Evolutionary conservation across 2,888 invertebrate species (phyloP).

Genomic region (Dysmachus trigonus): DNA sequence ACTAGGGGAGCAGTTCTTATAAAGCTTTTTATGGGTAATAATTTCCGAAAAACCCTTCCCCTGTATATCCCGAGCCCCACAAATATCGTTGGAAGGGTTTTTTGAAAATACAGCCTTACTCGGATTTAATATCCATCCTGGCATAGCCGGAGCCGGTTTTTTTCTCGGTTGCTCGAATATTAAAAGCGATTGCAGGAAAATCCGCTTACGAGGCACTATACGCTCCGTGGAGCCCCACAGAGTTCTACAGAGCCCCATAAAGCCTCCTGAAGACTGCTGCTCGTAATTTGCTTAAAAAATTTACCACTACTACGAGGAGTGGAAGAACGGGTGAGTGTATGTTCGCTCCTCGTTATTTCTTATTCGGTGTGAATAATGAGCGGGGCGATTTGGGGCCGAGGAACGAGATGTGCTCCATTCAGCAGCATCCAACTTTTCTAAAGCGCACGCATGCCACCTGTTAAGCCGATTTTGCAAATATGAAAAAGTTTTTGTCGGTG

Average conservation of each 20-base stretch:
- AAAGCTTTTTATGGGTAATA: neutral
- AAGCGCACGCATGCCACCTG: neutral
- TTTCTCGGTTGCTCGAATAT: neutral
- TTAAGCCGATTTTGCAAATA: neutral
- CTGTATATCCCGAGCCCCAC: neutral
- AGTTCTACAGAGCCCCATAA: too few relatives aligned
- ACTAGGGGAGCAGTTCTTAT: neutral
- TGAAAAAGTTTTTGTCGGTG: neutral
- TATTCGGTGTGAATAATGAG: neutral
- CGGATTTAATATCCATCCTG: neutral
- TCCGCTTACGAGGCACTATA: neutral
- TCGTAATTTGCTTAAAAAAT: neutral
- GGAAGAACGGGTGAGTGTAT: neutral
- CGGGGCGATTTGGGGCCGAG: neutral
- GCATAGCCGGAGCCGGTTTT: neutral
- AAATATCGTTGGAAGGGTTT: neutral
- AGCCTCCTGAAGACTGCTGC: neutral
- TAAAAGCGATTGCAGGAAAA: neutral
- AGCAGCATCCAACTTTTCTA: neutral
- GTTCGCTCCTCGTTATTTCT: neutral
- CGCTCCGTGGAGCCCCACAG: neutral
- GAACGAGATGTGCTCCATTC: neutral
- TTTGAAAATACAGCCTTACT: neutral
- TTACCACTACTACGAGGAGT: neutral
- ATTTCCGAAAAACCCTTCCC: neutral